Base-by-base conservation (phyloP, 2,888 invertebrate genomes). In the Monopis laevigella region DNA sequence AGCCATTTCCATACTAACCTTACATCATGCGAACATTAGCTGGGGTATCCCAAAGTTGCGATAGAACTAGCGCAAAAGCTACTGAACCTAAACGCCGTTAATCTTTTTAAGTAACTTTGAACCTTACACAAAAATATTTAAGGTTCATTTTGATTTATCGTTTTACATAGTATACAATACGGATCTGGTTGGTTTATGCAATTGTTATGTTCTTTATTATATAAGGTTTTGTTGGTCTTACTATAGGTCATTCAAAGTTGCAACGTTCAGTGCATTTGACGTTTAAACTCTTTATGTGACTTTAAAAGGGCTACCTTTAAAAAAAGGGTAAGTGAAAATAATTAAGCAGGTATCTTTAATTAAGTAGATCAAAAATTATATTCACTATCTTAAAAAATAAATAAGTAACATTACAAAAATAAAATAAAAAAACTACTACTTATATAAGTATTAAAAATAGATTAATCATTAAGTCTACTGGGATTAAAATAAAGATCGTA, bases 171-270 rank as follows among this genome's bases (percentile, higher is more conserved):
- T 18, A 11, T 17, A 27, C 40, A 40, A 40, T 29, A 40, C 40
- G 40, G 29, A 40, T 40, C 26, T 18, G 26, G 8, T n/a, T 14
- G 54, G 78, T 78, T 80, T 73, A 72, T 80, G 78, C 78, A 80
- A 80, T 72, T 77, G 65, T 74, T 73, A 71, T 68, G 62, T 75
- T 72, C 65, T 65, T 36, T 77, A 80, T 80, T 78, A 78, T 78
- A 80, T 78, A 80, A 78, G 74, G 54, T 70, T 65, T 60, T 65
- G 66, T 61, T 58, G 55, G 14, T 49, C 45, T 55, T 51, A 51
- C 50, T 52, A 50, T 46, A 44, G 59, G 55, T 52, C 75, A 78
- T 63, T 77, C 65, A 62, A 46, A 59, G 55, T 62, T 62, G 62
- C 59, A 65, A 47, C 61, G 59, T 51, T 50, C 58, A 61, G 69